Percentiles rank a stretch among this genome's conserved stretches.
These are phyloP conservation scores for Melanotaenia nigrans DNA, from an alignment of 2,797 vertebrate species.

Conservation along the genomic window DNA sequence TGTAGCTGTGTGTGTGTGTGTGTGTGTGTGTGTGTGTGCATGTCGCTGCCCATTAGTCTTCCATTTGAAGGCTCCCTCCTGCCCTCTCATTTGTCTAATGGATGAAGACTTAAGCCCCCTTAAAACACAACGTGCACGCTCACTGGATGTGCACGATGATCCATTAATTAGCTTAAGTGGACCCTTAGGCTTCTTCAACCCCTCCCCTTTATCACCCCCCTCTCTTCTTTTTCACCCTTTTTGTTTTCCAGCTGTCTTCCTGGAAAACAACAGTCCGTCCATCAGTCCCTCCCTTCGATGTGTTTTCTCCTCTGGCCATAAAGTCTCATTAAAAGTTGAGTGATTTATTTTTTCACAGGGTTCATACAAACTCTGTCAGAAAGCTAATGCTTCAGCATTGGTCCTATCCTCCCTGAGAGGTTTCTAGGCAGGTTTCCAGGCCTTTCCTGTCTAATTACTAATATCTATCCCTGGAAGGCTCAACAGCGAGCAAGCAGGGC, in stretches of 20 bases:
- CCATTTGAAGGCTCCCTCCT: conserved; percentile 40
- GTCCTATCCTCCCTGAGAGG: conserved; percentile 9
- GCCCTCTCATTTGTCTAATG: conserved; percentile 68
- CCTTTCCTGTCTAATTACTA: conserved; percentile 29
- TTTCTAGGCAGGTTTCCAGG: conserved; percentile 29
- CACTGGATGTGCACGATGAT: conserved; percentile 19
- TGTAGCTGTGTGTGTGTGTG: conserved; percentile 6
- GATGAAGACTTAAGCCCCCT: conserved; percentile 62
- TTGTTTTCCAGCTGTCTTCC: conserved; percentile 17
- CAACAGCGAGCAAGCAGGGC: neutral
- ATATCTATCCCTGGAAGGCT: conserved; percentile 34
- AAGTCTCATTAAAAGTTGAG: conserved; percentile 36
- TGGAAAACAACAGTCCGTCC: conserved; percentile 30
- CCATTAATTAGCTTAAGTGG: conserved; percentile 72
- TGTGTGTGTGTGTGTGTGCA: conserved; percentile 4
- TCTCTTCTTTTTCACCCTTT: conserved; percentile 4
- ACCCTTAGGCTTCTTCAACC: conserved; percentile 31
- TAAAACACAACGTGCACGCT: conserved; percentile 45
- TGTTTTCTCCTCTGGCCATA: conserved; percentile 22
- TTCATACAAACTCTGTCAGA: conserved; percentile 19
- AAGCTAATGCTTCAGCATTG: conserved; percentile 9
- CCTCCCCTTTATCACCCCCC: neutral
- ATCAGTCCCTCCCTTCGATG: conserved; percentile 5
- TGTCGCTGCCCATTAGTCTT: conserved; percentile 30
- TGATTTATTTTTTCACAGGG: conserved; percentile 26